Conservation (phyloP, 2,888 invertebrate species). For the Plagodis dolabraria region DNA sequence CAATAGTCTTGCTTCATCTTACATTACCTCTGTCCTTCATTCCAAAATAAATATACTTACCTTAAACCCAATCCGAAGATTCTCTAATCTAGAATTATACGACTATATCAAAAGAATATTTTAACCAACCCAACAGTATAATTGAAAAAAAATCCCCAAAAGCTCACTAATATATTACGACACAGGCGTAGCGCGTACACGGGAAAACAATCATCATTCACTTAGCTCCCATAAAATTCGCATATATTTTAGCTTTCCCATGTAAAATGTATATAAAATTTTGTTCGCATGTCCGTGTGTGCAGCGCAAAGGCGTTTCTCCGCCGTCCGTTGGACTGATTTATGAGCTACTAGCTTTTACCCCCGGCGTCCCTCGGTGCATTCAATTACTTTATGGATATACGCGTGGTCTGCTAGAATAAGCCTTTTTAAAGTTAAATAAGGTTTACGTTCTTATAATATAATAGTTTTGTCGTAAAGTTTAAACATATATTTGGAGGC, state of each 20-base stretch:
- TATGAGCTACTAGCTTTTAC: slow-evolving; percentile 45
- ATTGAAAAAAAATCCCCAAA: slow-evolving; percentile 1
- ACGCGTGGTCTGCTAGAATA: slow-evolving; percentile 26
- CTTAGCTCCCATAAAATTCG: slow-evolving; percentile 36
- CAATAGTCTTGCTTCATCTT: too few species aligned
- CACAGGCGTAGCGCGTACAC: slow-evolving; percentile 16
- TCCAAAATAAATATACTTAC: too few species aligned
- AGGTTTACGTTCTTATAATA: slow-evolving; percentile 4
- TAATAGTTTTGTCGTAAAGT: too few species aligned
- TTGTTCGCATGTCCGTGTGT: slow-evolving; percentile 39
- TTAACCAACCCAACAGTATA: neutral
- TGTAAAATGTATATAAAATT: slow-evolving; percentile 40
- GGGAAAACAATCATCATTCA: slow-evolving; percentile 37
- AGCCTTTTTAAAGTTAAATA: slow-evolving; percentile 29
- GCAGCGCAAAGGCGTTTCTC: slow-evolving; percentile 45
- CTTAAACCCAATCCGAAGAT: too few species aligned
- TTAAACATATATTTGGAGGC: too few species aligned
- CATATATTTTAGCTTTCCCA: slow-evolving; percentile 20
- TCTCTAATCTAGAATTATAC: neutral
- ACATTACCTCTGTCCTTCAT: too few species aligned
- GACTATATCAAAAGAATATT: neutral
- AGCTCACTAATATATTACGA: slow-evolving; percentile 17
- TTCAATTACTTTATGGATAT: slow-evolving; percentile 52
- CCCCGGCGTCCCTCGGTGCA: slow-evolving; percentile 47
- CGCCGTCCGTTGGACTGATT: slow-evolving; percentile 42